A percentile compares a stretch with the other conserved stretches of the same genome.
These are phyloP conservation scores for Neostethus bicornis DNA, from an alignment of 2,797 vertebrate species.

Conservation along the genomic window DNA sequence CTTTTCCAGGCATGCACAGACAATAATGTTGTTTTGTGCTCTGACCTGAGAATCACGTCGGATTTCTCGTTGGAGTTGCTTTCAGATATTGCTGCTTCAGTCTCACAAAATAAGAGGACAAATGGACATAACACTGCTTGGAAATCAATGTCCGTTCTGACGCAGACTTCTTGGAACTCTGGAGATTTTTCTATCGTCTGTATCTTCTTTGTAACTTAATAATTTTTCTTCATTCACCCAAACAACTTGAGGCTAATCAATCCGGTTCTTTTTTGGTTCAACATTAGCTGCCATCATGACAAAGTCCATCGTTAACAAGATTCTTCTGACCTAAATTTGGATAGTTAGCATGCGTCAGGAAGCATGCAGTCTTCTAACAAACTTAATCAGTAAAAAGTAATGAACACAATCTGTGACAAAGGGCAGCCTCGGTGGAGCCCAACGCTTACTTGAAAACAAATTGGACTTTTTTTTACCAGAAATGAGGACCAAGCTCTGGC, in stretches of 20 bases:
- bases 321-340: conserved; percentile 41
- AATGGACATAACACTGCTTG: background rate
- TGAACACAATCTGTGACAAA: too few relatives aligned
- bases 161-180: background rate
- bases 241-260: conserved; percentile 22
- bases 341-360: conserved; percentile 16
- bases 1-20: conserved; percentile 42
- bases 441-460: too few relatives aligned
- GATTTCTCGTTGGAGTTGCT: conserved; percentile 8
- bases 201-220: background rate
- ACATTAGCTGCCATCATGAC: conserved; percentile 5
- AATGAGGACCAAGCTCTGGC: too few relatives aligned
- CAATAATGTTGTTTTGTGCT: conserved; percentile 29
- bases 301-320: conserved; percentile 3
- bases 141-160: background rate
- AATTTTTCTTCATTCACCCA: conserved; percentile 9
- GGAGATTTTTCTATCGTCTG: background rate
- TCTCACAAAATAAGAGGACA: background rate
- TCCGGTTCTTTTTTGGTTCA: conserved; percentile 4
- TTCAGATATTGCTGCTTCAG: conserved; percentile 4
- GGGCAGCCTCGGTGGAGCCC: too few relatives aligned
- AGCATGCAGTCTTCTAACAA: conserved; percentile 8
- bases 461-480: too few relatives aligned
- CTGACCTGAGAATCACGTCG: conserved; percentile 22
- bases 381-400: conserved; percentile 3